phyloP scores from a whole-genome alignment of 1,140 invertebrate species.

The Zelostemma sp. region DNA sequence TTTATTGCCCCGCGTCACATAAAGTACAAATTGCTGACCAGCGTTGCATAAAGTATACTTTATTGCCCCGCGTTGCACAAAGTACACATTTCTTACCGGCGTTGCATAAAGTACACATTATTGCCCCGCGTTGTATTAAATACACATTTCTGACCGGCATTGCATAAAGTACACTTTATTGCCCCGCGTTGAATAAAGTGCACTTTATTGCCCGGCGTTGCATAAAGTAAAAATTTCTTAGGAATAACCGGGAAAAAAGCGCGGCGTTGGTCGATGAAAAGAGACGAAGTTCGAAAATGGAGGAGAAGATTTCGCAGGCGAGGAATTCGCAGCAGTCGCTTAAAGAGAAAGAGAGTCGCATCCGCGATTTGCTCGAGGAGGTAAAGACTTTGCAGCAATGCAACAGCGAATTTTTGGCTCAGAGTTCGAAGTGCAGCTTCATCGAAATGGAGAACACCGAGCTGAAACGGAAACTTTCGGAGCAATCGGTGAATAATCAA shows the following conservation, averaged over 20 bases:
- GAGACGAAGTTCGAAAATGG: conserved; percentile 50
- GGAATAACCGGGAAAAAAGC: conserved; percentile 50
- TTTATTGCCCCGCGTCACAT: no score
- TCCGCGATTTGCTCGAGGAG: conserved; percentile 57
- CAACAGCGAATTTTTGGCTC: conserved; percentile 56
- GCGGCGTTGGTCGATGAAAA: conserved; percentile 50
- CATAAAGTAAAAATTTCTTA: no score
- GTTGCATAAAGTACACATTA: no score
- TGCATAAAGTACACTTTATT: no score
- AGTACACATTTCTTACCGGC: no score
- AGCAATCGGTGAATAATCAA: conserved; percentile 52
- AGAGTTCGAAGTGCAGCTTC: conserved; percentile 55
- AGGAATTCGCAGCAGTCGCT: conserved; percentile 48
- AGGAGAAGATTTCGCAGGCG: conserved; percentile 46
- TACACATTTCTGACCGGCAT: no score
- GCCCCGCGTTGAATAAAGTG: no score
- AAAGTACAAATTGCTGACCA: no score
- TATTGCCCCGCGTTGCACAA: no score
- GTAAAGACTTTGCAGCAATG: conserved; percentile 63
- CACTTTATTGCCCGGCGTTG: no score
- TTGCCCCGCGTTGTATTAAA: no score
- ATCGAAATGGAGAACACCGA: conserved; percentile 61
- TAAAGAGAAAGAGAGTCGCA: conserved; percentile 59
- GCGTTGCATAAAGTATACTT: no score
- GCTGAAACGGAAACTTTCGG: conserved; percentile 54